Base-by-base conservation (phyloP, 2,797 vertebrate species). In the Neosilurus hyrtlii region DNA sequence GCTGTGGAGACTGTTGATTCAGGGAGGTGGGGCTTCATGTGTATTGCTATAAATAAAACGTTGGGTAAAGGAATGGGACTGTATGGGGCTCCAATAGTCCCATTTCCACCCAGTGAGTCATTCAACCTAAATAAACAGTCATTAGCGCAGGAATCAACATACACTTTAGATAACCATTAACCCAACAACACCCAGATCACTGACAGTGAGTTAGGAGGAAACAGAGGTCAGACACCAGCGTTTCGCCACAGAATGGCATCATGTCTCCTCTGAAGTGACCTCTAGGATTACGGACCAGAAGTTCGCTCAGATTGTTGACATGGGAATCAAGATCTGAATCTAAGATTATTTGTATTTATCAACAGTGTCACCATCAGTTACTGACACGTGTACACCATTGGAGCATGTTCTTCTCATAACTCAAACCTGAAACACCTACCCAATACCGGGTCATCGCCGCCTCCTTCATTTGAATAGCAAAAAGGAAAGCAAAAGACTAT, bases 391-490 rank as follows among this genome's bases (percentile, higher is more conserved):
- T 30, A 56, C 16, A 22, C 2, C 4, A 57, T 3, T 5, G 5
- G 15, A 30, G 24, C 71, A 56, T 1, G 30, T 8, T 75, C 20
- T 37, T 59, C 72, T 75, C 54, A 18, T 7, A 26, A 54, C n/a
- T 26, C 71, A 54, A 73, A 20, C 24, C 24, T 74, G 52, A 4
- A n/a, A 85, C 43, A 86, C 88, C 20, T 94, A 95, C 94, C 94
- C 43, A 43, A 4, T 94, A 93, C 87, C 56, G 89, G 88, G 71
- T 94, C 89, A 78, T 83, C 89, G 90, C 91, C 92, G 79, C 90
- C 86, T 74, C 93, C 93, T 93, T 89, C 85, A 87, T 54, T 83
- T 30, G 74, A 87, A 82, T 87, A 88, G 84, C 81, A 91, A 70
- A 84, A 30, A 77, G 83, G 59, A 77, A 62, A 37, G 30, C 51